Evolutionary conservation across 2,113 vertebrate genomes (phyloP), one percentile per base, ranked within the genome.

Genomic region (Hystrix cristata): DNA sequence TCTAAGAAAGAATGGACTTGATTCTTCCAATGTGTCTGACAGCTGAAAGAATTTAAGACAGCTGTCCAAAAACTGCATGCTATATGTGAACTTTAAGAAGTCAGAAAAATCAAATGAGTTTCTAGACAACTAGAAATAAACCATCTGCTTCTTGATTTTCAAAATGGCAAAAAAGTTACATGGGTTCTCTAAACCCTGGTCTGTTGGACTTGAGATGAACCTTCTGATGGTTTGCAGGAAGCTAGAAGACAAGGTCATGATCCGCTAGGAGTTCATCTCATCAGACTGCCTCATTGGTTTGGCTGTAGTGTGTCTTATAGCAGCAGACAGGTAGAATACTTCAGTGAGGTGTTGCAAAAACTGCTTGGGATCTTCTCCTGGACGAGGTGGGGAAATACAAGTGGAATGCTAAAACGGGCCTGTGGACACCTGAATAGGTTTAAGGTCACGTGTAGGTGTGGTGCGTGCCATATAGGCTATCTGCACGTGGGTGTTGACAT

Each of bases 91-190:
- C 43, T 87, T 95, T 89, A 81, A 92, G 27, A 38, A 64, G 85
- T 91, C 13, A 18, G 43, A 27, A 60, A 83, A 87, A 65, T 48
- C 14, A 27, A 81, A 55, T 67, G 48, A 87, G 25, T 94, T 95
- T 14, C 9, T 79, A n/a, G 57, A 87, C 90, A 89, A 69, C 53
- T 94, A 18, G 46, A 94, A 94, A 74, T 38, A 34, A 87, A 48
- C 21, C 12, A 25, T 80, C 76, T 71, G 55, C 14, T 74, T 10
- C 31, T 76, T 48, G 10, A 78, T 86, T 71, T 95, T 78, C 34
- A 90, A 95, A 67, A 53, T 31, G 25, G 67, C 6, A 38, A 55
- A 92, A 59, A 83, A 65, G 34, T 81, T n/a, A 59, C 7, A 51
- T 64, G 19, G 14, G 4, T 88, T 85, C 60, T 78, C 4, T 64